Evolutionary conservation across 2,797 vertebrate species (phyloP).

Genomic region (Coregonus sp.): DNA sequence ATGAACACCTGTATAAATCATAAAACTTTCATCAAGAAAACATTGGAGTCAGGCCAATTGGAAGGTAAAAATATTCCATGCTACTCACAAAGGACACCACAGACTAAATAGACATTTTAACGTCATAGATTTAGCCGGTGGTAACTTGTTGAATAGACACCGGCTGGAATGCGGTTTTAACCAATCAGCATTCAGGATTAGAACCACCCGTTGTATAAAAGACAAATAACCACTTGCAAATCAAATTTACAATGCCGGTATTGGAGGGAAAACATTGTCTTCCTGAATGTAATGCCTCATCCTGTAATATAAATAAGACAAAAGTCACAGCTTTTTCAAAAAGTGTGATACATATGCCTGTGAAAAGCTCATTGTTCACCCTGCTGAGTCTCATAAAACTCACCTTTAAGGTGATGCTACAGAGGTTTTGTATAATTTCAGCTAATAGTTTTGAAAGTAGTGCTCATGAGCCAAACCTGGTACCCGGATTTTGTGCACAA

Average conservation of each 20-base stretch:
- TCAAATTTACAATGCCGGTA: conserved; percentile 33
- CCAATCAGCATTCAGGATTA: too few species aligned
- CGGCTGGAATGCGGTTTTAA: too few species aligned
- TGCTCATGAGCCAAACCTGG: too few species aligned
- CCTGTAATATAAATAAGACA: conserved; percentile 43
- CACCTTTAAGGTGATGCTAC: too few species aligned
- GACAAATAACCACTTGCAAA: conserved; percentile 47
- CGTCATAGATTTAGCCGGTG: too few species aligned
- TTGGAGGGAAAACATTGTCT: conserved; percentile 35
- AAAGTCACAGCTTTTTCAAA: conserved; percentile 53
- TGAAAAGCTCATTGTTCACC: conserved; percentile 14
- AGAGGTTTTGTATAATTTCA: too few species aligned
- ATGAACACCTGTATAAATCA: too few species aligned
- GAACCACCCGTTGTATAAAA: too few species aligned
- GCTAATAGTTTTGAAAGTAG: too few species aligned
- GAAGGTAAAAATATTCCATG: not conserved
- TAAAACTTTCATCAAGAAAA: too few species aligned
- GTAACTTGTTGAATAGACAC: too few species aligned
- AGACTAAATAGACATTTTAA: conserved; percentile 31
- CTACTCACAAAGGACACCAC: not conserved
- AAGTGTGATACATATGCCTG: conserved; percentile 47
- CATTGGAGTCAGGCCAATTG: not conserved
- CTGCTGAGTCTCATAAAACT: conserved; percentile 16
- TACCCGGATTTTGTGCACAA: too few species aligned
- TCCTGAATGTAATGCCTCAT: conserved; percentile 29